Conservation (phyloP, 2,113 vertebrate genomes). For the Mixornis gularis region DNA sequence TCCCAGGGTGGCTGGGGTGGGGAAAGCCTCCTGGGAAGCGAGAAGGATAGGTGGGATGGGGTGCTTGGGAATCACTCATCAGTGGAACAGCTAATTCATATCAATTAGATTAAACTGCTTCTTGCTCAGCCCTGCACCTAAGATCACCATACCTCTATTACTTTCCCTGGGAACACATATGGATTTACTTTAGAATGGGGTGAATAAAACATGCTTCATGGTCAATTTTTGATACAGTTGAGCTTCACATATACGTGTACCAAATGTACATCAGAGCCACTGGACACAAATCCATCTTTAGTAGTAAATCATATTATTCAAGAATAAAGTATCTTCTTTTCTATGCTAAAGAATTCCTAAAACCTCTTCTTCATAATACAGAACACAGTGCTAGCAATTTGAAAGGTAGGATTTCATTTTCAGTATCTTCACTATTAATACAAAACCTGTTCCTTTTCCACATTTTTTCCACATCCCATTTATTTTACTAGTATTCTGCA, state of each 20-base stretch:
- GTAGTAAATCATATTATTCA: neutral
- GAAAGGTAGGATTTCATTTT: neutral
- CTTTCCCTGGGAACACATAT: neutral
- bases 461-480: neutral
- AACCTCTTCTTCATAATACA: neutral
- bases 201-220: neutral
- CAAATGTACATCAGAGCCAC: neutral
- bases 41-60: rapidly evolving
- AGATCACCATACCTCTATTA: neutral
- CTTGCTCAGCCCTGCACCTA: neutral
- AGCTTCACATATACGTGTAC: neutral
- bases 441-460: neutral
- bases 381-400: neutral
- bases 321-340: neutral
- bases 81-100: neutral
- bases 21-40: neutral
- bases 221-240: neutral
- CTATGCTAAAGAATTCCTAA: neutral
- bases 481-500: neutral
- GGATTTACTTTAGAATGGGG: neutral
- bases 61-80: neutral
- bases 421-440: neutral
- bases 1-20: neutral
- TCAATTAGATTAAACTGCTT: neutral
- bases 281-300: neutral